These are phyloP conservation scores for Hanleya hanleyi DNA, from an alignment of 2,888 invertebrate species.

Conservation along the genomic window DNA sequence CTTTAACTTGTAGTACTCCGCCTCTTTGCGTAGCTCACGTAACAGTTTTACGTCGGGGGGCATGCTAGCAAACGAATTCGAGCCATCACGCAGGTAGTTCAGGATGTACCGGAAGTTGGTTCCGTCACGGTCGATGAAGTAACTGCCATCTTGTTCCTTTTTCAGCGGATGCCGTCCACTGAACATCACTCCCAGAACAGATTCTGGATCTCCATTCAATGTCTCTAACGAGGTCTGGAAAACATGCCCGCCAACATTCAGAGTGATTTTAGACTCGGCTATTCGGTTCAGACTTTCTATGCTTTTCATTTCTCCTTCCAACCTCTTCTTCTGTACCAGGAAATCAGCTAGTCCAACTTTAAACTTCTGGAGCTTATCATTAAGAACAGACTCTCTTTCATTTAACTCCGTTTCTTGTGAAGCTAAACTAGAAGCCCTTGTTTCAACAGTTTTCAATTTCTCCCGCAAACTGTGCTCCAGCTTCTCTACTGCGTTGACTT, in stretches of 20 bases:
- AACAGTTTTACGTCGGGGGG: conserved; percentile 35
- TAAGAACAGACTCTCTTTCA: conserved; percentile 22
- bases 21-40: conserved; percentile 46
- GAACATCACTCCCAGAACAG: conserved; percentile 50
- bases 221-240: conserved; percentile 50
- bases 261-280: conserved; percentile 42
- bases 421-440: conserved; percentile 16
- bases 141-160: conserved; percentile 47
- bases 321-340: conserved; percentile 32
- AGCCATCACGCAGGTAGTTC: conserved; percentile 52
- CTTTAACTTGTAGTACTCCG: conserved; percentile 45
- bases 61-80: conserved; percentile 38
- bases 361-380: conserved; percentile 21
- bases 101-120: conserved; percentile 52
- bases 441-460: conserved; percentile 23
- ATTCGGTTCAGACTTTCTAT: conserved; percentile 43
- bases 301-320: conserved; percentile 39
- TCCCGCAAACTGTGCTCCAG: conserved; percentile 28
- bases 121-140: conserved; percentile 56
- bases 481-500: conserved; percentile 24
- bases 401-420: conserved; percentile 21
- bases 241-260: conserved; percentile 50
- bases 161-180: conserved; percentile 45
- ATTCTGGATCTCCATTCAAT: conserved; percentile 40
- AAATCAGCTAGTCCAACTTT: conserved; percentile 36